These are phyloP conservation scores for Plebejus argus DNA, from an alignment of 2,888 invertebrate genomes.

Conservation along the genomic window DNA sequence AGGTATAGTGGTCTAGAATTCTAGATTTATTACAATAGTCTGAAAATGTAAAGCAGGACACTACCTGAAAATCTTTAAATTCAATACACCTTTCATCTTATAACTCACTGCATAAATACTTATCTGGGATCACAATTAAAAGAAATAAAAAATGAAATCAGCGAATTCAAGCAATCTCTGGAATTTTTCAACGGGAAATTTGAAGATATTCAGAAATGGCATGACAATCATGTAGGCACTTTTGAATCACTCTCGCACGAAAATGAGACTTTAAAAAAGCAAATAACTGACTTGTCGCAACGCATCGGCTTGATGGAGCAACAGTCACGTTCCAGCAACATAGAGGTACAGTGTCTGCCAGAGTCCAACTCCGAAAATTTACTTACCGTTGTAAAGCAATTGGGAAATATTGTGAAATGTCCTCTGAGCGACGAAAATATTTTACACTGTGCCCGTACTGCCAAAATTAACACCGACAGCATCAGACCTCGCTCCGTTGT, in stretches of 20 bases:
- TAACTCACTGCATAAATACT: too few relatives aligned
- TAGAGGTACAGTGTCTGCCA: conserved; percentile 30
- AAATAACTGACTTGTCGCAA: background rate
- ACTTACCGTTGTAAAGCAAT: conserved; percentile 1
- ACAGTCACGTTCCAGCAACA: conserved; percentile 18
- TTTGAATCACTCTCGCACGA: background rate
- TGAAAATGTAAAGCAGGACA: conserved; percentile 7
- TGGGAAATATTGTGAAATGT: background rate
- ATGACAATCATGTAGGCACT: background rate
- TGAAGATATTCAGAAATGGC: too few relatives aligned
- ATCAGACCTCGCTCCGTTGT: background rate
- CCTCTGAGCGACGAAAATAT: background rate
- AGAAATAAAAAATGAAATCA: too few relatives aligned
- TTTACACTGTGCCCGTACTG: conserved; percentile 6
- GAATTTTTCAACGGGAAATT: too few relatives aligned
- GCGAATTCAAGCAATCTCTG: too few relatives aligned
- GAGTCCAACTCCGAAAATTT: conserved; percentile 20
- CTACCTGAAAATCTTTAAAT: background rate
- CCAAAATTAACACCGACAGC: conserved; percentile 3
- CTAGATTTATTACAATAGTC: conserved; percentile 1
- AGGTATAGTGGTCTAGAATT: background rate
- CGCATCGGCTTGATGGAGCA: conserved; percentile 8
- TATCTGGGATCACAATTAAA: too few relatives aligned
- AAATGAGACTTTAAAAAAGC: background rate
- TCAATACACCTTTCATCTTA: background rate